A percentile compares a stretch with the other conserved stretches of the same genome.
Conservation (phyloP, 2,888 invertebrate genomes). For the Erebia epiphron region DNA sequence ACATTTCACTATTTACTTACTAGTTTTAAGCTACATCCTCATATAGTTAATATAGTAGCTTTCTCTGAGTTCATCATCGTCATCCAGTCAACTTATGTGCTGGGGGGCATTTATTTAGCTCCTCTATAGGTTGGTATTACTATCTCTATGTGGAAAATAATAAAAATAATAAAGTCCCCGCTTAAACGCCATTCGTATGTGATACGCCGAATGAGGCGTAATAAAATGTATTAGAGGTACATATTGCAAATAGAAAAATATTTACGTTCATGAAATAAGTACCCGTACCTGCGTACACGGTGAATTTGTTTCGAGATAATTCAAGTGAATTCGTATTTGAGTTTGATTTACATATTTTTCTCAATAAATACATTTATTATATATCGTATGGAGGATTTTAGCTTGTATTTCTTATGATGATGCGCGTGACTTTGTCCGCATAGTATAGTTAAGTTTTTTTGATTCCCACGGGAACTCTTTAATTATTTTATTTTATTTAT, state of each 20-base stretch:
- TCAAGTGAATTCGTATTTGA: conserved; percentile 25
- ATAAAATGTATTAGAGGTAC: conserved; percentile 77
- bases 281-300: neutral
- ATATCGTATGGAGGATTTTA: neutral
- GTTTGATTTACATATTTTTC: conserved; percentile 8
- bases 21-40: too few relatives aligned
- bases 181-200: conserved; percentile 81
- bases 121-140: neutral
- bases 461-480: too few relatives aligned
- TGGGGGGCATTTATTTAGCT: neutral
- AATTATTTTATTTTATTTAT: too few relatives aligned
- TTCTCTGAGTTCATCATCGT: too few relatives aligned
- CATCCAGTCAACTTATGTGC: too few relatives aligned
- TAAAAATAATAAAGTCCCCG: conserved; percentile 75
- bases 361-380: neutral
- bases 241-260: conserved; percentile 73
- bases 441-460: too few relatives aligned
- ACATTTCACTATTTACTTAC: too few relatives aligned
- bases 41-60: too few relatives aligned
- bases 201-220: conserved; percentile 75
- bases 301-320: conserved; percentile 32
- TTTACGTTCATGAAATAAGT: conserved; percentile 31
- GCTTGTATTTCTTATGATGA: too few relatives aligned
- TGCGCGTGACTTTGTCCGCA: too few relatives aligned
- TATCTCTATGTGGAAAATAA: conserved; percentile 46